These are phyloP conservation scores for Cylloceria caligata DNA, from an alignment of 2,888 invertebrate species.

Conservation along the genomic window DNA sequence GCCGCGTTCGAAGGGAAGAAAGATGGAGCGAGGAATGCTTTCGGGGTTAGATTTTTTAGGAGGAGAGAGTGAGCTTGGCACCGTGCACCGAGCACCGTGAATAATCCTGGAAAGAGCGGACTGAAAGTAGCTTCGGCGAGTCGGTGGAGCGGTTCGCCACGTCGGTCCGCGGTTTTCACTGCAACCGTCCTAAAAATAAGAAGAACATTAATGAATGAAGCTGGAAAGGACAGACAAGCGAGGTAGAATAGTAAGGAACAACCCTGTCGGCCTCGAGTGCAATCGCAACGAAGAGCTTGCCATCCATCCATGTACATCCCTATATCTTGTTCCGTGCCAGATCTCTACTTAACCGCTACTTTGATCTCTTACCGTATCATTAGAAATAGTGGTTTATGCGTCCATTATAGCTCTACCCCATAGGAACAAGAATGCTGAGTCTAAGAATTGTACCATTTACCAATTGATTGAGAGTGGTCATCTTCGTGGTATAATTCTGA, in stretches of 20 bases:
- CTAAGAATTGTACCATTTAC: neutral
- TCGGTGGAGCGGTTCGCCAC: conserved; percentile 70
- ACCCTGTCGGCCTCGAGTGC: conserved; percentile 35
- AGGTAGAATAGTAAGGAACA: conserved; percentile 55
- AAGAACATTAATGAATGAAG: conserved; percentile 82
- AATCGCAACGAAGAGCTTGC: conserved; percentile 54
- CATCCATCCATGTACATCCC: conserved; percentile 3
- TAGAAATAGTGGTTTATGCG: conserved; percentile 26
- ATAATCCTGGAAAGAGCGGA: conserved; percentile 71
- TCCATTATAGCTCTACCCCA: conserved; percentile 5
- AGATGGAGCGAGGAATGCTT: conserved; percentile 45
- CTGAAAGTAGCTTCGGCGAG: conserved; percentile 56
- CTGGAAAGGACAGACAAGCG: conserved; percentile 65
- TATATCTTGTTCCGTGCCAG: conserved; percentile 65
- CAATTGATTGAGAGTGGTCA: neutral
- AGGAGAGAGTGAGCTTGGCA: conserved; percentile 62
- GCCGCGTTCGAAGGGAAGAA: conserved; percentile 59
- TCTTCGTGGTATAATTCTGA: neutral
- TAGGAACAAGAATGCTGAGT: neutral
- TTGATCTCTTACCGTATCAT: conserved; percentile 74
- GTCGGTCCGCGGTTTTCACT: conserved; percentile 70
- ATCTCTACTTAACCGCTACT: conserved; percentile 75
- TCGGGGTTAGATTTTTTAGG: conserved; percentile 38
- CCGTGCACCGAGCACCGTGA: conserved; percentile 53
- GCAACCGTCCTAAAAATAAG: conserved; percentile 78